phyloP scores from a whole-genome alignment of 2,888 invertebrate species.

The Leucania comma region DNA sequence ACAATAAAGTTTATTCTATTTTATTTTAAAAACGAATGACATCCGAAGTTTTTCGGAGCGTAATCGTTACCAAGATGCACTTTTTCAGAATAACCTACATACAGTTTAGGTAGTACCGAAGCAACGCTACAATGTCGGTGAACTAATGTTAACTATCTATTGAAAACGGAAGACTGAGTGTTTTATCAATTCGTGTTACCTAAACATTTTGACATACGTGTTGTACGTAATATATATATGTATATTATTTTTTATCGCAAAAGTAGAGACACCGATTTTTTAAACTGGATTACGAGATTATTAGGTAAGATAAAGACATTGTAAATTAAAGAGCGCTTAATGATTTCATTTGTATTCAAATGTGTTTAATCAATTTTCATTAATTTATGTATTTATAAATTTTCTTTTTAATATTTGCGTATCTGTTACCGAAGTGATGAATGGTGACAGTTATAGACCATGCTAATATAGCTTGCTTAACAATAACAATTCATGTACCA shows the following conservation, averaged over 20 bases:
- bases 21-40: background rate
- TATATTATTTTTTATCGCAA: constrained; percentile 25
- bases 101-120: background rate
- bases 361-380: too few relatives aligned
- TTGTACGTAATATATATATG: constrained; percentile 3
- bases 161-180: constrained; percentile 1
- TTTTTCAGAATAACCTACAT: background rate
- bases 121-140: background rate
- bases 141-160: constrained; percentile 3
- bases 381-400: too few relatives aligned
- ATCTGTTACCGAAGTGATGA: too few relatives aligned
- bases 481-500: too few relatives aligned
- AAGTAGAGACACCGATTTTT: constrained; percentile 17
- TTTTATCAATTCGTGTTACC: constrained; percentile 28
- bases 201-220: background rate
- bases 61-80: background rate
- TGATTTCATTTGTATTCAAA: background rate
- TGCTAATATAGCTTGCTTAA: too few relatives aligned
- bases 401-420: too few relatives aligned
- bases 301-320: constrained; percentile 22
- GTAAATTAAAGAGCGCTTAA: background rate
- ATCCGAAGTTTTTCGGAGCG: background rate
- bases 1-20: too few relatives aligned
- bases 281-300: constrained; percentile 24
- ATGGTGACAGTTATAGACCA: too few relatives aligned